These are phyloP conservation scores for Cheirogaleus major DNA, from an alignment of 2,797 vertebrate species.

Conservation along the genomic window DNA sequence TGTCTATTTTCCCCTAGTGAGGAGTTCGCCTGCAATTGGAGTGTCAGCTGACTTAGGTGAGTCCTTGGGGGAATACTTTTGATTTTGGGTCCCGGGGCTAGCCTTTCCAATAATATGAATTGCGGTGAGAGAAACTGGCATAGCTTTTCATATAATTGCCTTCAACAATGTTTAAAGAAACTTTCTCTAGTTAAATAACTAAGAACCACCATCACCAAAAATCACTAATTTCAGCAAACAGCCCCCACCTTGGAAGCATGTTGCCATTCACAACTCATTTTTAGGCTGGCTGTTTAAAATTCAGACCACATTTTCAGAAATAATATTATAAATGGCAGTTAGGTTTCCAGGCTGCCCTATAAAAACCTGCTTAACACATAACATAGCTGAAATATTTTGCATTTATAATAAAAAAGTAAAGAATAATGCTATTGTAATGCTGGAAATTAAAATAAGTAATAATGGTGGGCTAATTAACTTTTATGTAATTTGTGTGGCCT, in stretches of 20 bases:
- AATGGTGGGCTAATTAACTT: conserved; percentile 61
- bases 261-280: conserved; percentile 44
- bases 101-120: neutral
- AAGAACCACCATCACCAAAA: neutral
- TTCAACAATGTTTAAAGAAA: neutral
- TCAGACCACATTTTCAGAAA: conserved; percentile 56
- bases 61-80: neutral
- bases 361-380: conserved; percentile 58
- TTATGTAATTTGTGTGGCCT: conserved; percentile 18
- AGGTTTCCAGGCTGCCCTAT: conserved; percentile 52
- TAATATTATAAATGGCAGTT: conserved; percentile 44
- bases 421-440: conserved; percentile 56
- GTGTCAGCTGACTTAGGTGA: neutral
- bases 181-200: conserved; percentile 34
- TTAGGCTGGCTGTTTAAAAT: conserved; percentile 55
- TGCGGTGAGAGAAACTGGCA: neutral
- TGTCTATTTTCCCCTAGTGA: neutral
- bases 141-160: neutral
- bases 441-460: conserved; percentile 54
- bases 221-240: neutral
- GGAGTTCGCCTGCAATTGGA: neutral
- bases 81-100: neutral
- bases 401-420: conserved; percentile 62
- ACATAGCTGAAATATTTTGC: conserved; percentile 61
- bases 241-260: neutral